These are phyloP conservation scores for Pristionchus maxplancki DNA, from an alignment of 2,888 invertebrate genomes.

Conservation along the genomic window DNA sequence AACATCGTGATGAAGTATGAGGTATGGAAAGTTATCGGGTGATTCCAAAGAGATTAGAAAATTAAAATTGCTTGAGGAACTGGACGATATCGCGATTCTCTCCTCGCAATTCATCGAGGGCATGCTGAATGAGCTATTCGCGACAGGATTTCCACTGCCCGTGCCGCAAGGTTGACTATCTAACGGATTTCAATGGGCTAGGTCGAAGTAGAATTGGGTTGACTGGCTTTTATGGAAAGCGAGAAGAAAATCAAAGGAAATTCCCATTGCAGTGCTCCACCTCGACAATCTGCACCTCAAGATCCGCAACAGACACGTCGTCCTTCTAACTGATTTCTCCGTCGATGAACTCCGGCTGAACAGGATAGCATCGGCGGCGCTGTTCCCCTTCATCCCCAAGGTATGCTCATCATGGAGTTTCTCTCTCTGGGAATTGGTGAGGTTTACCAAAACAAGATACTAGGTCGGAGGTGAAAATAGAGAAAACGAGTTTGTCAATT, in stretches of 20 bases:
- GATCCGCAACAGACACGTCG: slow-evolving; percentile 61
- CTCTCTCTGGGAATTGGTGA: too few relatives aligned
- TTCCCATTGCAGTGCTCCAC: slow-evolving; percentile 60
- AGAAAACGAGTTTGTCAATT: too few relatives aligned
- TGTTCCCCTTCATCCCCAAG: slow-evolving; percentile 51
- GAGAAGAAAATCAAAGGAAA: too few relatives aligned
- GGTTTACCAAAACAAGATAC: too few relatives aligned
- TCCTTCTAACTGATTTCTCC: slow-evolving; percentile 64
- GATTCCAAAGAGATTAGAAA: too few relatives aligned
- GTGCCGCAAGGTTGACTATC: slow-evolving; percentile 5
- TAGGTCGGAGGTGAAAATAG: too few relatives aligned
- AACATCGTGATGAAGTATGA: too few relatives aligned
- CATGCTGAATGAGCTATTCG: slow-evolving; percentile 51
- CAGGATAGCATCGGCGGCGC: slow-evolving; percentile 54
- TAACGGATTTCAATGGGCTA: too few relatives aligned
- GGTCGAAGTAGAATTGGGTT: too few relatives aligned
- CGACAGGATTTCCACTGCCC: slow-evolving; percentile 45
- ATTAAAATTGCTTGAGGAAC: slow-evolving; percentile 11
- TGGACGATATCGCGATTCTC: slow-evolving; percentile 50
- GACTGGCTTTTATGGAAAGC: too few relatives aligned
- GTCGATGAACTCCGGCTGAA: slow-evolving; percentile 62
- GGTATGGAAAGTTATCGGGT: too few relatives aligned
- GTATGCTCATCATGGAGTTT: background rate
- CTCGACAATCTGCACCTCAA: slow-evolving; percentile 62
- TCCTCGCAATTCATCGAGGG: slow-evolving; percentile 45